These are phyloP conservation scores for Sinotaia quadrata DNA, from an alignment of 2,888 invertebrate genomes.

Conservation along the genomic window DNA sequence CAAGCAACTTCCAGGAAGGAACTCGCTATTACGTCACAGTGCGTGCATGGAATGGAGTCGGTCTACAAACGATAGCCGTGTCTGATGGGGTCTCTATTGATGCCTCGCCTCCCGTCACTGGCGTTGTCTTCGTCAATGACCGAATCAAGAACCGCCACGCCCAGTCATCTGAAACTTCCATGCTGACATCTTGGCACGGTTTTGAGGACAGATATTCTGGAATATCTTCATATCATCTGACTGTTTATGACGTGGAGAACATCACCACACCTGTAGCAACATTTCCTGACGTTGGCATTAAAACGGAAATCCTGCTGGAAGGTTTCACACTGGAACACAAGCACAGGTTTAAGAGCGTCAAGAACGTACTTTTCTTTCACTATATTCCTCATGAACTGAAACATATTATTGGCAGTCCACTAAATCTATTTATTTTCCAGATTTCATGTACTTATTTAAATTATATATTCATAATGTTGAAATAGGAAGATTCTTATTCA, in stretches of 20 bases:
- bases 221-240: slow-evolving; percentile 33
- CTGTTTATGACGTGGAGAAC: slow-evolving; percentile 19
- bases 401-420: too few relatives aligned
- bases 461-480: too few relatives aligned
- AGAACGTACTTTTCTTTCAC: too few relatives aligned
- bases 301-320: slow-evolving; percentile 28
- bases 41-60: slow-evolving; percentile 43
- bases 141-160: slow-evolving; percentile 31
- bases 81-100: slow-evolving; percentile 48
- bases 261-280: not conserved
- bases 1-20: slow-evolving; percentile 29
- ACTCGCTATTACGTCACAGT: slow-evolving; percentile 40
- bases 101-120: slow-evolving; percentile 39
- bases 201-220: slow-evolving; percentile 41
- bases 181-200: slow-evolving; percentile 44
- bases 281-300: slow-evolving; percentile 23
- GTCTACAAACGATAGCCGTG: slow-evolving; percentile 32
- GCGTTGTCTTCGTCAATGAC: slow-evolving; percentile 44
- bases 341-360: too few relatives aligned
- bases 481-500: too few relatives aligned
- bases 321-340: slow-evolving; percentile 26
- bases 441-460: too few relatives aligned
- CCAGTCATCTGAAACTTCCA: slow-evolving; percentile 31
- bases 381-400: too few relatives aligned
- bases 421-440: too few relatives aligned